Conservation (phyloP, 2,888 invertebrate species). For the Pyrochroa serraticornis region DNA sequence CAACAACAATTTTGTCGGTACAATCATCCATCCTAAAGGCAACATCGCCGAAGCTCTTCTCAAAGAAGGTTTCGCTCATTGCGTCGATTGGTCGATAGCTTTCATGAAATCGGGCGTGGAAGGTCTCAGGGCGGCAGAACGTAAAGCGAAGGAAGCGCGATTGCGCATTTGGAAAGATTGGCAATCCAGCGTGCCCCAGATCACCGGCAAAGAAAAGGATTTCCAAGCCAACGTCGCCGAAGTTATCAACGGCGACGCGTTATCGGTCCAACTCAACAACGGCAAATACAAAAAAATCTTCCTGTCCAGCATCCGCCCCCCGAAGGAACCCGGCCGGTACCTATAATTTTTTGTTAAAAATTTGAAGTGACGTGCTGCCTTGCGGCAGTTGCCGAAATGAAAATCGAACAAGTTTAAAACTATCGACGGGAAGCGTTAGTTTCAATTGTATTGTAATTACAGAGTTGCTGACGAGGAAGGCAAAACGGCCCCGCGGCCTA, state of each 20-base stretch:
- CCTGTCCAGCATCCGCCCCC: constrained; percentile 93
- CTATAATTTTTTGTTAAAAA: constrained; percentile 9
- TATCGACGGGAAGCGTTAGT: too few relatives aligned
- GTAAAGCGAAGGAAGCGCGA: constrained; percentile 69
- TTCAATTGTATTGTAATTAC: constrained; percentile 34
- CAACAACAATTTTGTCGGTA: constrained; percentile 93
- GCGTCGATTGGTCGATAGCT: constrained; percentile 92
- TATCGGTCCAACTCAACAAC: constrained; percentile 82
- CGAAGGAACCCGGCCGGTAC: constrained; percentile 64
- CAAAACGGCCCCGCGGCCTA: constrained; percentile 71
- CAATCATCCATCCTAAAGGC: constrained; percentile 87
- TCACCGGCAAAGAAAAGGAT: constrained; percentile 80
- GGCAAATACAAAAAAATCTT: constrained; percentile 89
- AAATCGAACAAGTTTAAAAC: too few relatives aligned
- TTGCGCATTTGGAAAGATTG: constrained; percentile 92
- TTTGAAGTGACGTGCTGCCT: too few relatives aligned
- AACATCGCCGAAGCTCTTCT: constrained; percentile 85
- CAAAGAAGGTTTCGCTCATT: constrained; percentile 74
- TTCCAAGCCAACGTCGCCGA: constrained; percentile 85
- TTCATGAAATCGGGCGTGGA: constrained; percentile 70
- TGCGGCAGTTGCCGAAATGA: too few relatives aligned
- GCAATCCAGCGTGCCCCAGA: constrained; percentile 73
- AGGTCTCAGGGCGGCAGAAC: constrained; percentile 70
- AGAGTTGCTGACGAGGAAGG: constrained; percentile 69
- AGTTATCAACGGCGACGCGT: constrained; percentile 92